Percentiles rank a stretch among this genome's conserved stretches.
Conservation (phyloP, 35 echinoderm and acorn worm species). For the Eucidaris tribuloides region DNA sequence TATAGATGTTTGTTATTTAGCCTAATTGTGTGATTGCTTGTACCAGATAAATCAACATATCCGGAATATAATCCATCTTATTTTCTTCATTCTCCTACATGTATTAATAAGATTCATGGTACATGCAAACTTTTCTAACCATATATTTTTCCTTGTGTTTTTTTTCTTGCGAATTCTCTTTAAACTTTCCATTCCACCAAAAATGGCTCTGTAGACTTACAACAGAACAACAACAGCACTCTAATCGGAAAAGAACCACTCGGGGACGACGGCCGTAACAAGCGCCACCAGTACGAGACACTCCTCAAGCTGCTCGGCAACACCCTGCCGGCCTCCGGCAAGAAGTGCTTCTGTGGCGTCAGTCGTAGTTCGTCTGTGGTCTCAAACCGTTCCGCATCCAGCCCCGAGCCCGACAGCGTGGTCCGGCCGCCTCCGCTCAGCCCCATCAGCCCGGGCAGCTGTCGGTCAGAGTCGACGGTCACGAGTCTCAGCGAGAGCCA, state of each 20-base stretch:
- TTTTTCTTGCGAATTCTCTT: neutral
- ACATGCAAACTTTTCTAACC: neutral
- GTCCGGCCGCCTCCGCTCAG: constrained; percentile 51
- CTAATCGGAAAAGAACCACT: constrained; percentile 71
- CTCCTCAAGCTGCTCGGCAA: constrained; percentile 73
- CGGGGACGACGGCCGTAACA: constrained; percentile 70
- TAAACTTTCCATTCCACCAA: neutral
- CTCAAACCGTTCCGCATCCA: constrained; percentile 86
- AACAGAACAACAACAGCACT: constrained; percentile 93
- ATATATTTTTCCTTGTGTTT: neutral
- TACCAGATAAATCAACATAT: too few species aligned
- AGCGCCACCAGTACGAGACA: constrained; percentile 81
- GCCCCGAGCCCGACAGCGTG: constrained; percentile 39
- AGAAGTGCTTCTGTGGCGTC: constrained; percentile 95
- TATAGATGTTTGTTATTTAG: too few species aligned
- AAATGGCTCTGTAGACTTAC: constrained; percentile 78
- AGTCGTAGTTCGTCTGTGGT: constrained; percentile 92
- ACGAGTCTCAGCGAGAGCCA: constrained; percentile 64
- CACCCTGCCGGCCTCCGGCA: constrained; percentile 79
- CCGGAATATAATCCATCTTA: too few species aligned
- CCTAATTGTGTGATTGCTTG: too few species aligned
- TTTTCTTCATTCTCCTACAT: too few species aligned
- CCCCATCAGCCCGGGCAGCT: constrained; percentile 77
- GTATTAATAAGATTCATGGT: too few species aligned
- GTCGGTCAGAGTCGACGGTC: constrained; percentile 59